These are phyloP conservation scores for Ranitomeya imitator DNA, from an alignment of 2,113 vertebrate genomes.

Conservation along the genomic window DNA sequence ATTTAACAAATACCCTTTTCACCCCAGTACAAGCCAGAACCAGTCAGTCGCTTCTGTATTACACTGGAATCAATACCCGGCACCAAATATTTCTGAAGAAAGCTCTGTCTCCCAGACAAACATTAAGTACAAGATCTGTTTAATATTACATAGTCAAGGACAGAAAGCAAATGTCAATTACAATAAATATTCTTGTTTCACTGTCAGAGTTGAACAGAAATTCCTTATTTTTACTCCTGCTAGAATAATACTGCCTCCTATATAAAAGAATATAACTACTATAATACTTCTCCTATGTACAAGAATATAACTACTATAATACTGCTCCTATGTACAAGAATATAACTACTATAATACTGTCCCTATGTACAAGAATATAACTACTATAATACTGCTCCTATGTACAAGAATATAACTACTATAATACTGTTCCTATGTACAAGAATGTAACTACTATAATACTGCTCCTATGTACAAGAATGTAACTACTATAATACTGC, in stretches of 20 bases:
- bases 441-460: constrained; percentile 8
- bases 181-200: neutral
- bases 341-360: too few species aligned
- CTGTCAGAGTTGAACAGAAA: neutral
- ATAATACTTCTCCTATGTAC: constrained; percentile 1
- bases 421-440: constrained; percentile 2
- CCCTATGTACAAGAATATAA: too few species aligned
- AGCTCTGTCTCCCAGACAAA: neutral
- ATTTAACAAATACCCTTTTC: neutral
- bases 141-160: neutral
- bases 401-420: neutral
- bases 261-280: neutral
- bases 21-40: neutral
- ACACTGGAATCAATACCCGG: neutral
- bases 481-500: constrained; percentile 12
- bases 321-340: too few species aligned
- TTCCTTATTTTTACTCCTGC: neutral
- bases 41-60: neutral
- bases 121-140: neutral
- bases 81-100: neutral
- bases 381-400: too few species aligned
- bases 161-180: neutral
- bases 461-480: neutral
- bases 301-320: constrained; percentile 6
- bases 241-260: neutral